Evolutionary conservation across 2,888 invertebrate genomes (phyloP).

Genomic region (Scaptomyza polygonia): DNA sequence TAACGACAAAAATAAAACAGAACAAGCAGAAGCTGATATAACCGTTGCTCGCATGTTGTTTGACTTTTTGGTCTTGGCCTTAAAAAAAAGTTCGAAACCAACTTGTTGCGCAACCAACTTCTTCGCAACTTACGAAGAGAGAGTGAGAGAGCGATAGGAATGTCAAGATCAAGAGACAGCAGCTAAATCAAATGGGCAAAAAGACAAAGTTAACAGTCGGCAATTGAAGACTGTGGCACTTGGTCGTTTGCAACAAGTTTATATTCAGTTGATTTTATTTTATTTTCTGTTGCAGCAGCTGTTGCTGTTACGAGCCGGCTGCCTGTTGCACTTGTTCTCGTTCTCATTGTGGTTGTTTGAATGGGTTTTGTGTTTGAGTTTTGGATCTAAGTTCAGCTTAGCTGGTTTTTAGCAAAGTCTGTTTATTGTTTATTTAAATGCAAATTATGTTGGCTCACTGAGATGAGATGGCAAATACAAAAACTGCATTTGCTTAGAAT

Average conservation of each 20-base stretch:
- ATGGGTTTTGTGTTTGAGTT: constrained; percentile 28
- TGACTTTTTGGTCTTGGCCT: constrained; percentile 73
- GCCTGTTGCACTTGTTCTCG: constrained; percentile 61
- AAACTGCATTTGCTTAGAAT: neutral
- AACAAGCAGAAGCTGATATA: constrained; percentile 26
- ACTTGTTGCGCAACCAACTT: constrained; percentile 70
- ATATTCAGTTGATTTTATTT: constrained; percentile 22
- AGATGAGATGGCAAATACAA: neutral
- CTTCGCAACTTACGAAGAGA: constrained; percentile 4
- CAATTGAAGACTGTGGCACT: constrained; percentile 45
- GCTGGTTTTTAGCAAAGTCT: constrained; percentile 30
- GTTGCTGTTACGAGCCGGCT: constrained; percentile 29
- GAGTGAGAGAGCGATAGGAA: constrained; percentile 7
- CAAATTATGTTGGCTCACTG: constrained; percentile 38
- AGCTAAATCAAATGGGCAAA: constrained; percentile 28
- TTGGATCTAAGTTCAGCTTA: constrained; percentile 41
- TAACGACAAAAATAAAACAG: neutral
- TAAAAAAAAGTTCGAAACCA: constrained; percentile 56
- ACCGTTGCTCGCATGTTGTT: constrained; percentile 62
- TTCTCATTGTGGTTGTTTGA: constrained; percentile 37
- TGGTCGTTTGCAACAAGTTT: constrained; percentile 62
- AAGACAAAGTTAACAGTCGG: constrained; percentile 10
- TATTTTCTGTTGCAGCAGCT: constrained; percentile 33
- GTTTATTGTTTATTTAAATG: constrained; percentile 40
- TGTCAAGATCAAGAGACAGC: constrained; percentile 22